A percentile compares a stretch with the other conserved stretches of the same genome.
phyloP scores from a whole-genome alignment of 2,113 vertebrate species.

The Malurus alboscapulatus region DNA sequence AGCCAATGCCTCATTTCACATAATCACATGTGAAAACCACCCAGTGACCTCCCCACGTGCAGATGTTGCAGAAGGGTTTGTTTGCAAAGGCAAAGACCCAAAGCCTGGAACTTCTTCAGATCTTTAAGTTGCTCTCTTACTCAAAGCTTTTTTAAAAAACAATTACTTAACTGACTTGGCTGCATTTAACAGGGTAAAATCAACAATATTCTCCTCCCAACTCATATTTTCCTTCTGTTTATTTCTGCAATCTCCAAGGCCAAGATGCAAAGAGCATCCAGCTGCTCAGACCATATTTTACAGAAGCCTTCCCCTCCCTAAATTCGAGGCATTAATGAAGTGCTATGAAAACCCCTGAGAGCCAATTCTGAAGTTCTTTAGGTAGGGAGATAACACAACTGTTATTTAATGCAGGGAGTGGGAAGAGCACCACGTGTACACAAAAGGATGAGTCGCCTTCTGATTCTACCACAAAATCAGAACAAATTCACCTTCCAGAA shows the following conservation, averaged over 20 bases:
- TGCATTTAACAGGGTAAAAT: conserved; percentile 4
- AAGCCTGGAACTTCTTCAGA: conserved; percentile 15
- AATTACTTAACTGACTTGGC: neutral
- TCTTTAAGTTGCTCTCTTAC: neutral
- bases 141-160: neutral
- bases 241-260: neutral
- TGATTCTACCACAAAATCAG: neutral
- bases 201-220: conserved; percentile 11
- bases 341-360: neutral
- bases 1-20: neutral
- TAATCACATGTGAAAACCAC: neutral
- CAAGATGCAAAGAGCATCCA: conserved; percentile 30
- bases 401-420: neutral
- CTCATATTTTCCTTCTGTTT: conserved; percentile 25
- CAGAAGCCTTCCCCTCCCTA: neutral
- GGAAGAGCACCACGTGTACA: neutral
- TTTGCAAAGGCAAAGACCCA: conserved; percentile 29
- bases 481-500: neutral
- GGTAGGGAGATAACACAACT: neutral
- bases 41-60: neutral
- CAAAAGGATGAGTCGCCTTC: neutral
- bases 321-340: conserved; percentile 1
- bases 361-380: neutral
- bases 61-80: neutral
- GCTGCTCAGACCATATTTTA: conserved; percentile 17